Percentiles rank a stretch among this genome's conserved stretches.
phyloP scores from a whole-genome alignment of 2,888 invertebrate genomes.

The Idaea dimidiata region DNA sequence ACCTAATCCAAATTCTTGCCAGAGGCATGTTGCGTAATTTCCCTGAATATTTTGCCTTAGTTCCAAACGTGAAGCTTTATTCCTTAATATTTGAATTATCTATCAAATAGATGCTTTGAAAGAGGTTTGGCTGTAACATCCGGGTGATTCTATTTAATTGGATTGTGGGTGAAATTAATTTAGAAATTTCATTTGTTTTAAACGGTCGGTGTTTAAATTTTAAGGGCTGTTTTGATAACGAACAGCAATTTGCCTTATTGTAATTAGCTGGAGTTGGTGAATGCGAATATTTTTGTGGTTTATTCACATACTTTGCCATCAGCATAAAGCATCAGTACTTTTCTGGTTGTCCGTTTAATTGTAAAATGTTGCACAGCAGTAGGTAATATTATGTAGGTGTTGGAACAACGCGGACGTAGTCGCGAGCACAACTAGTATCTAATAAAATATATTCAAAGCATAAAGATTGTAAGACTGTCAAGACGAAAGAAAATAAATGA shows the following conservation, averaged over 20 bases:
- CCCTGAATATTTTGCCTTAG: constrained; percentile 1
- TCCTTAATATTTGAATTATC: not conserved
- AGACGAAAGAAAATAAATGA: no score
- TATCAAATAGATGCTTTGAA: not conserved
- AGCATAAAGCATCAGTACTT: no score
- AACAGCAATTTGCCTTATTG: not conserved
- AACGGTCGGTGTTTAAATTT: not conserved
- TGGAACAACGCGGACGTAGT: no score
- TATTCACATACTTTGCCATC: not conserved
- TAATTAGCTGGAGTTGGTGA: not conserved
- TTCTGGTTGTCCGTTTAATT: no score
- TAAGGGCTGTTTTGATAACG: not conserved
- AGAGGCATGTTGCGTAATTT: constrained; percentile 16
- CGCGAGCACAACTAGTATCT: no score
- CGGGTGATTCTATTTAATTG: not conserved
- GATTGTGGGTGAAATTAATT: constrained; percentile 1
- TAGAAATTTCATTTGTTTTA: not conserved
- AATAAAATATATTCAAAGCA: no score
- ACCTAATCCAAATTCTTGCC: constrained; percentile 28
- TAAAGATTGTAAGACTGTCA: no score
- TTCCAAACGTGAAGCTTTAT: not conserved
- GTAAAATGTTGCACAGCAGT: no score
- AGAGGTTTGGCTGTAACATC: not conserved
- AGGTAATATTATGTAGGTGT: no score
- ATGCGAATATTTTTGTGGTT: not conserved